A percentile compares a stretch with the other conserved stretches of the same genome.
Conservation (phyloP, 2,113 vertebrate species). For the Suncus etruscus region DNA sequence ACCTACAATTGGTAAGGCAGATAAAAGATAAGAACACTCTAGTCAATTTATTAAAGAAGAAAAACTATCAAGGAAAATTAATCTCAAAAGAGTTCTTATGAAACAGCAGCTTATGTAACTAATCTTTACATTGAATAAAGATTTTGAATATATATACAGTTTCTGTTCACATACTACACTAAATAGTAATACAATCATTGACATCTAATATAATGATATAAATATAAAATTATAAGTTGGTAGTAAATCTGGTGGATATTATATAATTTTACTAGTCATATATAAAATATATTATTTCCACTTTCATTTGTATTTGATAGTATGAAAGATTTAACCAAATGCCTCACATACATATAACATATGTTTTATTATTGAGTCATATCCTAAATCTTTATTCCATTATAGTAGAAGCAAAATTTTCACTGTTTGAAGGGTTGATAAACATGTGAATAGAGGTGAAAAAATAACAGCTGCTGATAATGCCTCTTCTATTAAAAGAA, state of each 20-base stretch:
- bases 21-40: background rate
- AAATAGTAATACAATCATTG: background rate
- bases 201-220: background rate
- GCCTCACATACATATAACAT: too few species aligned
- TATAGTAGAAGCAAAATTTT: background rate
- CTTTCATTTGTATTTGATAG: too few species aligned
- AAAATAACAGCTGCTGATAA: slow-evolving; percentile 4
- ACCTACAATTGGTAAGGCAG: background rate
- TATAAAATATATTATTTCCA: slow-evolving; percentile 5
- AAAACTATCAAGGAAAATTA: background rate
- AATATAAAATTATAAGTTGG: slow-evolving; percentile 15
- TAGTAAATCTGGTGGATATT: background rate
- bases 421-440: slow-evolving; percentile 39
- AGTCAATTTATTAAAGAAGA: too few species aligned
- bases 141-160: background rate
- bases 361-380: too few species aligned
- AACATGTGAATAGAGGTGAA: background rate
- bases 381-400: too few species aligned
- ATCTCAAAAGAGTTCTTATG: background rate
- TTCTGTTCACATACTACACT: background rate
- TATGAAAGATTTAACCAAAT: too few species aligned
- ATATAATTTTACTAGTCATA: slow-evolving; percentile 8
- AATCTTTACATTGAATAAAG: slow-evolving; percentile 12
- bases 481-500: slow-evolving; percentile 55
- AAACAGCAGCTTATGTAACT: background rate